These are phyloP conservation scores for Strix aluco DNA, from an alignment of 2,113 vertebrate genomes.

Conservation along the genomic window DNA sequence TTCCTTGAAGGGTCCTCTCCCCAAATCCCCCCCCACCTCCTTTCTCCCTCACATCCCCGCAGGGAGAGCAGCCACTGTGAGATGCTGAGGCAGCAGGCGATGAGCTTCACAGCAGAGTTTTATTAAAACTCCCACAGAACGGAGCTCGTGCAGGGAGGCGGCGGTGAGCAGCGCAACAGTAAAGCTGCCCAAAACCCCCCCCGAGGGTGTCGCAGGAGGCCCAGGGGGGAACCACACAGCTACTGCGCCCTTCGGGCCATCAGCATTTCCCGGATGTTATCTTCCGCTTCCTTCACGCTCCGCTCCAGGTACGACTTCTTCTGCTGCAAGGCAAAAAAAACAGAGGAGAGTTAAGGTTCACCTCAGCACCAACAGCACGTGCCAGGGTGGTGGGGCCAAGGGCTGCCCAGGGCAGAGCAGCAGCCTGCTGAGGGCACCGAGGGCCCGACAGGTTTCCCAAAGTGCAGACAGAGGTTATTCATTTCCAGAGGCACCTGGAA, in stretches of 20 bases:
- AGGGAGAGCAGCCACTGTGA: fast-evolving
- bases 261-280: conserved; percentile 96
- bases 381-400: neutral
- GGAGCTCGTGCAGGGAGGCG: fast-evolving
- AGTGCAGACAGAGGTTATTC: fast-evolving
- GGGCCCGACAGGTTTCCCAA: fast-evolving
- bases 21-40: neutral
- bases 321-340: conserved; percentile 79
- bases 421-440: neutral
- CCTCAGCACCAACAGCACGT: neutral
- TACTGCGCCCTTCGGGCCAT: conserved; percentile 90
- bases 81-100: fast-evolving
- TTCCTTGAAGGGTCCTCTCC: neutral
- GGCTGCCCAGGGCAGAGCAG: neutral
- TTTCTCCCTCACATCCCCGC: neutral
- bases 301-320: conserved; percentile 94
- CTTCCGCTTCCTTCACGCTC: conserved; percentile 94
- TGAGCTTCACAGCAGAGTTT: neutral
- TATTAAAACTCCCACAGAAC: neutral
- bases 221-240: neutral
- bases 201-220: neutral
- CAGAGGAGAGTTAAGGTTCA: neutral
- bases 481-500: neutral
- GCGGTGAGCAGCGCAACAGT: fast-evolving
- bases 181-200: neutral